These are phyloP conservation scores for Camelus dromedarius DNA, from an alignment of 2,113 vertebrate genomes.

Conservation along the genomic window DNA sequence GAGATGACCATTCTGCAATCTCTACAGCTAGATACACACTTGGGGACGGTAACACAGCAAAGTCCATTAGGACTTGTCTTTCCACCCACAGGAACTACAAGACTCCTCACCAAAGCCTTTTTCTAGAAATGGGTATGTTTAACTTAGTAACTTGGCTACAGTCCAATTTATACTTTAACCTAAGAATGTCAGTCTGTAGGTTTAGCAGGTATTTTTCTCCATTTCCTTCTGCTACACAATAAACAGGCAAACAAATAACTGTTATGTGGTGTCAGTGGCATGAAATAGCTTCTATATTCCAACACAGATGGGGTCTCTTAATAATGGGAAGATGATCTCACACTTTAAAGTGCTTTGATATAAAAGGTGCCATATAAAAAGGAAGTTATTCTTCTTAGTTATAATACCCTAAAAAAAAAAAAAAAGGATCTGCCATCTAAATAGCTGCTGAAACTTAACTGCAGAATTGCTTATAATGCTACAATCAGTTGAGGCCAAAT, in stretches of 20 bases:
- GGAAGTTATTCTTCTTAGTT: conserved; percentile 73
- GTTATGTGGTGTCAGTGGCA: neutral
- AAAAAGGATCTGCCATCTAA: conserved; percentile 45
- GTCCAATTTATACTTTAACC: conserved; percentile 14
- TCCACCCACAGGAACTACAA: neutral
- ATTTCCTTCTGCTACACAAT: conserved; percentile 38
- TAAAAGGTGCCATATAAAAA: conserved; percentile 60
- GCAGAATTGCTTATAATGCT: conserved; percentile 62
- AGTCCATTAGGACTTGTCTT: neutral
- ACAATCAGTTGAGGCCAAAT: conserved; percentile 72
- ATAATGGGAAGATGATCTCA: conserved; percentile 65
- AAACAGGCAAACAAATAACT: conserved; percentile 38
- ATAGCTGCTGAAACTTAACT: conserved; percentile 73
- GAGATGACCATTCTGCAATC: neutral
- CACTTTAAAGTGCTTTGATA: conserved; percentile 50
- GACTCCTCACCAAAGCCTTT: neutral
- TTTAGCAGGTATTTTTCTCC: conserved; percentile 60
- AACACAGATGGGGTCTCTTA: conserved; percentile 45
- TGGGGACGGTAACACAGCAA: neutral
- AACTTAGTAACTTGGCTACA: neutral
- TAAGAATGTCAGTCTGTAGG: conserved; percentile 50
- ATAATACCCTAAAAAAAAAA: conserved; percentile 53
- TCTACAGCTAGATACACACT: neutral
- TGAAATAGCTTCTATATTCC: conserved; percentile 52
- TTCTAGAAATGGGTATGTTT: neutral